Conservation (phyloP, 2,888 invertebrate genomes). For the Leucophora obtusa region DNA sequence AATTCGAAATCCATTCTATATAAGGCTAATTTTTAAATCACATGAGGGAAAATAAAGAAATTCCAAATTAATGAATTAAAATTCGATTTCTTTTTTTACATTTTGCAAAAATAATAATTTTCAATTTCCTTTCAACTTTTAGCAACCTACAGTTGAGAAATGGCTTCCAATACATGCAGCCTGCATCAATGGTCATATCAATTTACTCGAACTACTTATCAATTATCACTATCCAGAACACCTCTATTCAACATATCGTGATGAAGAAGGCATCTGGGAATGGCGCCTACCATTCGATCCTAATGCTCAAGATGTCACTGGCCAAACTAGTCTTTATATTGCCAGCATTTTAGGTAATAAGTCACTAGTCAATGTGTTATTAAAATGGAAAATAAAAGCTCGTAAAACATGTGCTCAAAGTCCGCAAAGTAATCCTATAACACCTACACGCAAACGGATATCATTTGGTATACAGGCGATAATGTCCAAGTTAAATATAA, state of each 20-base stretch:
- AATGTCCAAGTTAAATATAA: conserved; percentile 88
- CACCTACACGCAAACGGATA: conserved; percentile 84
- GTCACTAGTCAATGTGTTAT: conserved; percentile 86
- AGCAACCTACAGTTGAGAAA: conserved; percentile 92
- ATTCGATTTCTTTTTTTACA: too few relatives aligned
- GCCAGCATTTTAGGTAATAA: conserved; percentile 91
- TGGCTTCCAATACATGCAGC: conserved; percentile 97
- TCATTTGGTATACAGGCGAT: conserved; percentile 93
- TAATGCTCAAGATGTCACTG: conserved; percentile 92
- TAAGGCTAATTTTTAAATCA: too few relatives aligned
- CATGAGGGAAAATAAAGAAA: too few relatives aligned
- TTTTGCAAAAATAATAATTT: too few relatives aligned
- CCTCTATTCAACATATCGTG: conserved; percentile 84
- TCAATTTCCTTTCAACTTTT: conserved; percentile 55
- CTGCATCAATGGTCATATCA: conserved; percentile 90
- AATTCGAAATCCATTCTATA: too few relatives aligned
- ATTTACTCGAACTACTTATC: conserved; percentile 88
- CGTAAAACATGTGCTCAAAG: conserved; percentile 75
- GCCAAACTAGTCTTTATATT: conserved; percentile 93
- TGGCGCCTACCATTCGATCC: conserved; percentile 95
- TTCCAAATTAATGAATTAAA: too few relatives aligned
- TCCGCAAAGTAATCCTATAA: conserved; percentile 75
- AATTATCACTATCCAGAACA: conserved; percentile 89
- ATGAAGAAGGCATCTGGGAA: conserved; percentile 86
- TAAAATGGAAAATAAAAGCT: conserved; percentile 84